phyloP scores from a whole-genome alignment of 2,888 invertebrate species.

The Syrista parreyssii region DNA sequence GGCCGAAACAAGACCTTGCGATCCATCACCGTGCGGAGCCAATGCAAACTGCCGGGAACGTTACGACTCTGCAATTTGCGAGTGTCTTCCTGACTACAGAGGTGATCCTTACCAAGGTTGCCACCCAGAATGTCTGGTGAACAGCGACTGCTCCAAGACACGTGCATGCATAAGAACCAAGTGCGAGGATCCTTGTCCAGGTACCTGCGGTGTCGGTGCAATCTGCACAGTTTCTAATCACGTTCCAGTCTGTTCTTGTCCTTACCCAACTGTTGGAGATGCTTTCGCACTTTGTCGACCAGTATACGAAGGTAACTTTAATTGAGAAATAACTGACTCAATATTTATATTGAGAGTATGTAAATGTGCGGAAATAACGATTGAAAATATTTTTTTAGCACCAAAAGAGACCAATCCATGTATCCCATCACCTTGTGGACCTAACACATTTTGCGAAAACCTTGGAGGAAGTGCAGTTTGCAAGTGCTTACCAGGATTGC shows the following conservation, averaged over 20 bases:
- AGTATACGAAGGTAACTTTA: slow-evolving; percentile 44
- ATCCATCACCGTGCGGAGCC: slow-evolving; percentile 75
- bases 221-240: slow-evolving; percentile 79
- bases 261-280: slow-evolving; percentile 76
- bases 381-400: slow-evolving; percentile 27
- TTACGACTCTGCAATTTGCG: slow-evolving; percentile 75
- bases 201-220: slow-evolving; percentile 81
- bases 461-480: slow-evolving; percentile 63
- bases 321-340: slow-evolving; percentile 39
- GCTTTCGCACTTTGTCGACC: slow-evolving; percentile 76
- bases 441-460: slow-evolving; percentile 67
- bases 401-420: slow-evolving; percentile 63
- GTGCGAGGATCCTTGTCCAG: slow-evolving; percentile 80
- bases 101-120: slow-evolving; percentile 72
- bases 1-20: slow-evolving; percentile 66
- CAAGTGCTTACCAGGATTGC: slow-evolving; percentile 64
- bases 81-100: slow-evolving; percentile 75
- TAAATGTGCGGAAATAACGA: slow-evolving; percentile 24
- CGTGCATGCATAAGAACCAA: slow-evolving; percentile 76
- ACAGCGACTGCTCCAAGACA: slow-evolving; percentile 76
- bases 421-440: slow-evolving; percentile 68
- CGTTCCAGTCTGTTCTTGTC: slow-evolving; percentile 80
- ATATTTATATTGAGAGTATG: background rate
- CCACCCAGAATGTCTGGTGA: slow-evolving; percentile 81
- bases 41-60: slow-evolving; percentile 78